phyloP scores from a whole-genome alignment of 2,797 vertebrate genomes.

The Aratinga solstitialis region DNA sequence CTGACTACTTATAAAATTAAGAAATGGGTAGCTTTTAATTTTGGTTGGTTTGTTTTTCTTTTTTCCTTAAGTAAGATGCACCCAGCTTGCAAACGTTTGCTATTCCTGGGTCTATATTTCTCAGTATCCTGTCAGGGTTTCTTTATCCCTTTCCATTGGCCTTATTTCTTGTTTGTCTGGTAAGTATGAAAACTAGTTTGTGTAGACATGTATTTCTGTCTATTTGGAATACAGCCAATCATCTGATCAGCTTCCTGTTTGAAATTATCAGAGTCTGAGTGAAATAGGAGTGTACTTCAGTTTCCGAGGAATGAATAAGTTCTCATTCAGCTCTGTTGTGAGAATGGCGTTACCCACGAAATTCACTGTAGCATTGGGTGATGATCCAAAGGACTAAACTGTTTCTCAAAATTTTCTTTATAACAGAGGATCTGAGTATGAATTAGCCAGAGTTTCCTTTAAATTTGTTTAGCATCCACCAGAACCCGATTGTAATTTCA shows the following conservation, averaged over 20 bases:
- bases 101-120: constrained; percentile 98
- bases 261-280: background rate
- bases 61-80: constrained; percentile 78
- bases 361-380: background rate
- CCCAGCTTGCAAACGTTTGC: constrained; percentile 97
- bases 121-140: constrained; percentile 98
- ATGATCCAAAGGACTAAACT: background rate
- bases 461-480: background rate
- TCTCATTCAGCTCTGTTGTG: background rate
- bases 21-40: background rate
- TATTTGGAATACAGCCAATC: background rate
- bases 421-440: background rate
- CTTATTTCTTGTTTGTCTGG: constrained; percentile 97
- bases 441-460: background rate
- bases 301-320: background rate
- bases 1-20: background rate
- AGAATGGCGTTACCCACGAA: background rate
- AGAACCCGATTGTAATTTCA: background rate
- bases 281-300: background rate
- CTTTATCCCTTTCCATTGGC: constrained; percentile 97
- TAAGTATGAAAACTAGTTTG: constrained; percentile 78
- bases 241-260: background rate
- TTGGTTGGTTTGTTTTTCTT: background rate
- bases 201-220: background rate
- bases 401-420: background rate